Percentiles rank a stretch among this genome's conserved stretches.
These are phyloP conservation scores for Verasper variegatus DNA, from an alignment of 2,113 vertebrate species.

Conservation along the genomic window DNA sequence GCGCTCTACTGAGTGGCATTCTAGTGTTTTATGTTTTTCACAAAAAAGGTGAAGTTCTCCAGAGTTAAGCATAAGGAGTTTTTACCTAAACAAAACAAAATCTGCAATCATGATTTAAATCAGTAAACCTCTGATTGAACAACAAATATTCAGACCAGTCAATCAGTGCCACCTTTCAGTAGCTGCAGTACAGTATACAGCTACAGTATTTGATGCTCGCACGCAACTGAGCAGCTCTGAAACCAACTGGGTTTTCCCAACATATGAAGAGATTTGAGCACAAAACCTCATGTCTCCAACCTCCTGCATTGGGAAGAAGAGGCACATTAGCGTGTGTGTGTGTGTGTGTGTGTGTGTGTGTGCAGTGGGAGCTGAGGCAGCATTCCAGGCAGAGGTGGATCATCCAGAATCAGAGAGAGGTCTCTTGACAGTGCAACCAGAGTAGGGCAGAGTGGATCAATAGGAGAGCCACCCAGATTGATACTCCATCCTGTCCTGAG, in stretches of 20 bases:
- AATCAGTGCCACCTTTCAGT: too few species aligned
- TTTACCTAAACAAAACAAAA: too few species aligned
- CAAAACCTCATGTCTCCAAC: neutral
- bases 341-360: constrained; percentile 10
- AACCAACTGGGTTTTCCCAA: constrained; percentile 12
- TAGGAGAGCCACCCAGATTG: constrained; percentile 72
- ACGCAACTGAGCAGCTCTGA: too few species aligned
- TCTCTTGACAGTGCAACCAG: constrained; percentile 69
- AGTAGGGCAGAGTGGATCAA: constrained; percentile 76
- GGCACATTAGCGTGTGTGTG: neutral
- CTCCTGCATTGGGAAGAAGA: too few species aligned
- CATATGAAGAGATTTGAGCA: constrained; percentile 13
- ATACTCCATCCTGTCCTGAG: constrained; percentile 71
- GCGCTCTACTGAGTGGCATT: too few species aligned
- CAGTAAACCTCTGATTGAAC: too few species aligned
- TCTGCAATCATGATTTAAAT: too few species aligned
- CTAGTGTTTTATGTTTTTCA: too few species aligned
- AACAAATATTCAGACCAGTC: too few species aligned
- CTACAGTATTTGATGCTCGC: neutral
- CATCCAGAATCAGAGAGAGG: constrained; percentile 52
- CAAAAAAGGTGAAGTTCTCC: too few species aligned
- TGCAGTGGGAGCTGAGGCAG: constrained; percentile 54
- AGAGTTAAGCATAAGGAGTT: too few species aligned
- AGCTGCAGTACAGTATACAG: too few species aligned
- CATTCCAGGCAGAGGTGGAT: constrained; percentile 56